Evolutionary conservation across 2,888 invertebrate species (phyloP), one percentile per base, ranked within the genome.

Genomic region (Oithona nana): DNA sequence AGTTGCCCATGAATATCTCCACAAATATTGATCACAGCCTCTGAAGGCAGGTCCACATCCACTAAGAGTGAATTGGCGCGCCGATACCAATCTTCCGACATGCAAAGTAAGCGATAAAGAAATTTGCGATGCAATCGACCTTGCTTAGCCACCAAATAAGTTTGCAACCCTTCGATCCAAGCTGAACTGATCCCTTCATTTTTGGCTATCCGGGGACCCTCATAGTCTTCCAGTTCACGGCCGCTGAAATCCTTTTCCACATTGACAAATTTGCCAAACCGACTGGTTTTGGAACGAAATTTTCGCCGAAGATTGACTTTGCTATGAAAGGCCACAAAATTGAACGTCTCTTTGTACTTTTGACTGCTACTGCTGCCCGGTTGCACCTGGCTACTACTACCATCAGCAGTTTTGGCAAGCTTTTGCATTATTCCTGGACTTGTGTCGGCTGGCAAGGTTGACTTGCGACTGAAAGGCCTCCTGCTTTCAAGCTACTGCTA

Each of bases 1-100:
- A 28, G 29, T 29, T 59, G 59, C 11, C 59, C 59, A 28, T 59
- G 59, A 24, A 59, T 59, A 28, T 59, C 59, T 8, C 59, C 59
- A 50, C 59, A 59, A 49, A 59, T 49, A 28, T 59, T 59, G 49
- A 59, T 28, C 8, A 50, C 24, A 4, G 49, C 49, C 13, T 59
- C 59, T 4, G 39, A 48, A 28, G 59, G 20, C 1, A 59, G n/a
- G 24, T 50, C 50, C 6, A 59, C 28, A 16, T 59, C 59, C 57
- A 57, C 57, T 16, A 3, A 24, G 2, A 59, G 49, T 8, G 29
- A 24, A 16, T 49, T 24, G 6, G 28, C 24, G 11, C 26, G 49
- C 2, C 59, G 3, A 26, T 50, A 59, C 6, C 48, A 8, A n/a
- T 48, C 28, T 26, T 59, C 59, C 26, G 50, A 50, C 20, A 28